Evolutionary conservation across 2,113 vertebrate genomes (phyloP), one percentile per base, ranked within the genome.

Genomic region (Amazona vittata): DNA sequence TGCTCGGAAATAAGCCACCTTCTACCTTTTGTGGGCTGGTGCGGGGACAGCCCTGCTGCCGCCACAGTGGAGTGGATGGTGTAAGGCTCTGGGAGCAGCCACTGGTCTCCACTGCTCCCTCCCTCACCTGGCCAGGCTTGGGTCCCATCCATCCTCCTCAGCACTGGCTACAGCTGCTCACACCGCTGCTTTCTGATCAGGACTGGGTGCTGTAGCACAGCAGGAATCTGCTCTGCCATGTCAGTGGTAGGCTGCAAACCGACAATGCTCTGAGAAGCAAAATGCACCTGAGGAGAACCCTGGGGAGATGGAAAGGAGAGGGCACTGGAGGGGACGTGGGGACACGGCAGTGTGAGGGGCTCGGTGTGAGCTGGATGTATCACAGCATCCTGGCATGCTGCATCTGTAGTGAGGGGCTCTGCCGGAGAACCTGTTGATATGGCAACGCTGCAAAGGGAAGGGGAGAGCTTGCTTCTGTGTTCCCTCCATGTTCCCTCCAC

Each of bases 121-220:
- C 25, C 16, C 9, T 91, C 4, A 4, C 31, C 31, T 5, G 2
- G 22, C 60, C 2, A 17, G n/a, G 13, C 25, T 87, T 5, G 0
- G 46, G 59, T 76, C 57, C 62, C 73, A 21, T 26, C 15, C 0
- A 5, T 25, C 25, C 28, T 35, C 11, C 16, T 59, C 10, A 5
- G 83, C 62, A 43, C 15, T 3, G 1, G 53, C 35, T 67, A 12
- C 44, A 50, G 64, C 73, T 47, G 53, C 85, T 81, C 49, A 33
- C 1, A 3, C 33, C 3, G 3, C 77, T 70, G 74, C 65, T 52
- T 28, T 10, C 31, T 1, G 14, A 43, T 9, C 20, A 3, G 2
- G 1, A 15, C 47, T 5, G 1, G 59, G 25, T 44, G 84, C 39
- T 0, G 1, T 6, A 62, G 39, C 44, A 10, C 0, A 4, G 52